These are phyloP conservation scores for Pseudopodoces humilis DNA, from an alignment of 2,113 vertebrate species.

Conservation along the genomic window DNA sequence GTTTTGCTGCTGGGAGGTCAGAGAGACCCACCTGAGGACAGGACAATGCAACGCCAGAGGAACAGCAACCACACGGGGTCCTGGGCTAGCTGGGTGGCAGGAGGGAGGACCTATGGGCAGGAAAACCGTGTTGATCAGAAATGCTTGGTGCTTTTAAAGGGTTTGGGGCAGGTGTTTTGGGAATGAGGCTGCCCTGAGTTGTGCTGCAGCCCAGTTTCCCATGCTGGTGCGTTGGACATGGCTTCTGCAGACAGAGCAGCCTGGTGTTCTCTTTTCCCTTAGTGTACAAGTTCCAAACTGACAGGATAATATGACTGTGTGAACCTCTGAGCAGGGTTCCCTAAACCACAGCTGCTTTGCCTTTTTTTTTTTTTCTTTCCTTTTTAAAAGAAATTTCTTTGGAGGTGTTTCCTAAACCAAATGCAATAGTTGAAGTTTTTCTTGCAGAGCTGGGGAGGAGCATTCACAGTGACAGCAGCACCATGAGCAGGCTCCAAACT, in stretches of 20 bases:
- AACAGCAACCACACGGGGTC: accelerated
- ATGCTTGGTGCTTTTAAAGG: not conserved
- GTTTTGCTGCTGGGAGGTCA: not conserved
- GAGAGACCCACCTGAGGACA: not conserved
- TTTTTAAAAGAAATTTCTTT: not conserved
- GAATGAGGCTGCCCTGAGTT: not conserved
- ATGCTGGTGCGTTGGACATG: accelerated
- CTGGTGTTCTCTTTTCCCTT: not conserved
- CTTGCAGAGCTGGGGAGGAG: not conserved
- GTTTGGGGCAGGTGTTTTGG: not conserved
- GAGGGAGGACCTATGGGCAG: not conserved
- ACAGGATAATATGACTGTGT: accelerated
- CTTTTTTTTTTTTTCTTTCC: not conserved
- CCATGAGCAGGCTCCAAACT: not conserved
- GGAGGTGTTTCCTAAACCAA: not conserved
- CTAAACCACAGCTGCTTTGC: not conserved
- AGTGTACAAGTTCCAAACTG: accelerated
- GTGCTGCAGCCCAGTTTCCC: not conserved
- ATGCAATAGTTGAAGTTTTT: not conserved
- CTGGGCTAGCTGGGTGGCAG: not conserved
- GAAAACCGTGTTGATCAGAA: accelerated
- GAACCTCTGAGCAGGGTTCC: not conserved
- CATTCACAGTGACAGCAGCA: not conserved
- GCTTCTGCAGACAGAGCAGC: not conserved
- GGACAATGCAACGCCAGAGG: accelerated